phyloP scores from a whole-genome alignment of 2,797 vertebrate genomes.

The Ctenopoma kingsleyae region DNA sequence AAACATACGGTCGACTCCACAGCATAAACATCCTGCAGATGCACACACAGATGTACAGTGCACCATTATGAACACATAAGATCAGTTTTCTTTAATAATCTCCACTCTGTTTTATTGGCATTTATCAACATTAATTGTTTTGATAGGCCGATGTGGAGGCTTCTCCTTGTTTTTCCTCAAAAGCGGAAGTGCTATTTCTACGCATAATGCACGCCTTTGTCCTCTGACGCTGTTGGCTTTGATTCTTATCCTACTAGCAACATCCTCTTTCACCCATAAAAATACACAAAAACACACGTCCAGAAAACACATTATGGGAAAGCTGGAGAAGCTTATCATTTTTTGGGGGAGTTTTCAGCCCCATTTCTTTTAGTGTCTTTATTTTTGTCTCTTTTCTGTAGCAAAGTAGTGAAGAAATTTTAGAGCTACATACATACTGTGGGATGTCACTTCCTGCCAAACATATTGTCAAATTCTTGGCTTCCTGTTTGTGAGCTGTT shows the following conservation, averaged over 20 bases:
- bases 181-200: conserved; percentile 69
- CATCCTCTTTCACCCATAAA: conserved; percentile 62
- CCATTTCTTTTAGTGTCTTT: neutral
- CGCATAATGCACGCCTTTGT: conserved; percentile 75
- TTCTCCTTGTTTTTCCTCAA: conserved; percentile 58
- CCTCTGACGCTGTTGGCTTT: conserved; percentile 49
- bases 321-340: conserved; percentile 9
- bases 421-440: conserved; percentile 29
- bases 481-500: conserved; percentile 73
- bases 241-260: conserved; percentile 78
- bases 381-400: conserved; percentile 4
- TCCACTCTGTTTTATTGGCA: conserved; percentile 33
- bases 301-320: conserved; percentile 36
- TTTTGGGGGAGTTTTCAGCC: neutral
- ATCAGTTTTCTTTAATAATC: conserved; percentile 62
- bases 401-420: neutral
- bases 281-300: conserved; percentile 20
- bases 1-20: conserved; percentile 67
- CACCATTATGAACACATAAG: conserved; percentile 36
- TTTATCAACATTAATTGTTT: conserved; percentile 57
- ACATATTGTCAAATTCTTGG: conserved; percentile 30
- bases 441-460: conserved; percentile 55
- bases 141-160: conserved; percentile 27
- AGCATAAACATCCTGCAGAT: conserved; percentile 73
- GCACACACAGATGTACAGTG: conserved; percentile 19